Evolutionary conservation across 2,888 invertebrate species (phyloP), one percentile per base, ranked within the genome.

Genomic region (Physocephala rufipes): DNA sequence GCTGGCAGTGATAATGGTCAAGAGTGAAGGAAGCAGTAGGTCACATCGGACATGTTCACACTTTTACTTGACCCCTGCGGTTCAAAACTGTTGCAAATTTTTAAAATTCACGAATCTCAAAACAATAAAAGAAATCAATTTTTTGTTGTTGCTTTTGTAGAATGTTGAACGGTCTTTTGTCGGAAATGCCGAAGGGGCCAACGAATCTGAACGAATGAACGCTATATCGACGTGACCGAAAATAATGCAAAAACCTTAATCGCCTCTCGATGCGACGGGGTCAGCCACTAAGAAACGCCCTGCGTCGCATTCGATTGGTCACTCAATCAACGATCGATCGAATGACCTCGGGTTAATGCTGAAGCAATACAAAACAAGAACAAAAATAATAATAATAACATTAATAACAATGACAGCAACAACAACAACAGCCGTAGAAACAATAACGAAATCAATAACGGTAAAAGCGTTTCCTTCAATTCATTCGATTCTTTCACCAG

Each of bases 361-460:
- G 24, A 55, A 53, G 55, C 66, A 66, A 66, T 53, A 63, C n/a
- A 36, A 24, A 62, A n/a, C 24, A 43, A 43, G 21, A 62, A 62
- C 30, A 62, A 36, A 12, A 36, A 36, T 36, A 36, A 36, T 9
- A 36, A 7, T 36, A 36, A 36, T 36, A 36, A 36, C 36, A 36
- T 7, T 24, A 62, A 36, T 45, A 9, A 12, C 53, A 58, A 45
- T 43, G 43, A 53, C 67, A 58, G 21, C 67, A 43, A 28, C 58
- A 45, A 58, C 58, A 24, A 58, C 66, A 21, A 66, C 66, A 66
- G 43, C 36, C 49, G 13, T 2, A 53, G 19, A 5, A 51, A 24
- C 19, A 73, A 74, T 71, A 71, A 74, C 70, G 73, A 73, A 62
- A 74, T 70, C 73, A 72, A 73, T 74, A 74, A 72, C 72, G 73